Base-by-base conservation (phyloP, 1,140 invertebrate genomes). In the Drosophila ogumai region DNA sequence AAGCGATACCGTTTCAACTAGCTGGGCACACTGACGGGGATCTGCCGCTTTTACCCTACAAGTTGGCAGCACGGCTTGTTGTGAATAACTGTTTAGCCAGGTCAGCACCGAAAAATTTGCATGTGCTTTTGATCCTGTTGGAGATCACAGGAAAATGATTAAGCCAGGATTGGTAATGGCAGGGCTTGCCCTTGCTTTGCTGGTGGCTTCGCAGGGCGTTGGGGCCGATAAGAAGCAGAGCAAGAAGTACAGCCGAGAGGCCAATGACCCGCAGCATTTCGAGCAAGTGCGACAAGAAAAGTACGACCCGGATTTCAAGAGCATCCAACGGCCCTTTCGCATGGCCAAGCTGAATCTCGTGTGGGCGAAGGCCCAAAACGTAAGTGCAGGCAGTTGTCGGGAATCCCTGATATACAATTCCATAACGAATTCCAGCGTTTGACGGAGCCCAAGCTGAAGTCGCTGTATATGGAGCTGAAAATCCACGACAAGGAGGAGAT, bases 401-500 rank as follows among this genome's bases (percentile, higher is more conserved):
- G 12, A 46, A 19, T 31, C 15, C 8, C 4, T 3, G 6, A 47
- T 43, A 47, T 13, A 8, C 15, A 4, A 41, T 46, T 17, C 34
- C n/a, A 1, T 3, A 28, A 28, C 25, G 10, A 3, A 1, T 93
- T 94, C 7, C 84, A 98, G 97, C 94, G 96, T 76, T 92, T 99
- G 28, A 95, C 96, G 9, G 96, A 97, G 81, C 93, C 95, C 7
- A 98, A 98, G 92, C 92, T 99, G 7, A 97, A 97, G 81, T 97
- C 96, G 1, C 91, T 99, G 15, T 97, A 96, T 79, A 96, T 96
- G 90, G 98, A 98, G 91, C 92, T 99, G 0, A 97, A 97, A 93
- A 95, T 98, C 46, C 98, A 99, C 64, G 98, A 99, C 82, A 98
- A 98, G 93, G 96, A 98, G 92, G 97, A 99, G 94, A 93, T 98